Base-by-base conservation (phyloP, 2,113 vertebrate genomes). In the Leiothrix lutea region DNA sequence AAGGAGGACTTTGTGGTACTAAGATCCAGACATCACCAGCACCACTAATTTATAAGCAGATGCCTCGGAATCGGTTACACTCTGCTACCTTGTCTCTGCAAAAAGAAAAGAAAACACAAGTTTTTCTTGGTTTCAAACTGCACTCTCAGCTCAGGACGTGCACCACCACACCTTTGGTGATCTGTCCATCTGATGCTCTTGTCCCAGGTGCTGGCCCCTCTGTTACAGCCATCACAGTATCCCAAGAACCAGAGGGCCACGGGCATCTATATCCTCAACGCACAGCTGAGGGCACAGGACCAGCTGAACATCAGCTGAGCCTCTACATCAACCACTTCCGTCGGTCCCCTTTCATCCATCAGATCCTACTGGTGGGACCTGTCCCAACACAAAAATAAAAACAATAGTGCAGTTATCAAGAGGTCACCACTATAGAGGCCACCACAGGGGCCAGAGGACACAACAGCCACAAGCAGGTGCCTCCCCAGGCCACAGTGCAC, bases 241-340 rank as follows among this genome's bases (percentile, higher is more conserved):
- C 15, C 35, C 53, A 65, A 71, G 44, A 53, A 26, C 18, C 42
- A 79, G 56, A 72, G 20, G n/a, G 11, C 18, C 50, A 66, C 18
- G 53, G 31, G 21, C 4, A 2, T 15, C 25, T 23, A 9, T 5
- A 48, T 48, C 25, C 56, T 81, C 42, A 38, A 16, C 16, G 48
- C 0, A 1, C 38, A 50, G n/a, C 31, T 58, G 22, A 9, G 38
- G 35, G 53, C 35, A 77, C 1, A 1, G 53, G 48, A 58, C 6
- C 1, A 1, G n/a, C 0, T 10, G 20, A 66, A 66, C 21, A 35
- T 14, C 67, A 86, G 17, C 36, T 51, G 25, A 90, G 22, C 36
- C 60, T 79, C 23, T 4, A 3, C 28, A n/a, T 28, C 57, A 58
- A 40, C 35, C 22, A 31, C 17, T 60, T 77, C 15, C 26, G 38